These are phyloP conservation scores for Florisuga fusca DNA, from an alignment of 2,797 vertebrate genomes.

Conservation along the genomic window DNA sequence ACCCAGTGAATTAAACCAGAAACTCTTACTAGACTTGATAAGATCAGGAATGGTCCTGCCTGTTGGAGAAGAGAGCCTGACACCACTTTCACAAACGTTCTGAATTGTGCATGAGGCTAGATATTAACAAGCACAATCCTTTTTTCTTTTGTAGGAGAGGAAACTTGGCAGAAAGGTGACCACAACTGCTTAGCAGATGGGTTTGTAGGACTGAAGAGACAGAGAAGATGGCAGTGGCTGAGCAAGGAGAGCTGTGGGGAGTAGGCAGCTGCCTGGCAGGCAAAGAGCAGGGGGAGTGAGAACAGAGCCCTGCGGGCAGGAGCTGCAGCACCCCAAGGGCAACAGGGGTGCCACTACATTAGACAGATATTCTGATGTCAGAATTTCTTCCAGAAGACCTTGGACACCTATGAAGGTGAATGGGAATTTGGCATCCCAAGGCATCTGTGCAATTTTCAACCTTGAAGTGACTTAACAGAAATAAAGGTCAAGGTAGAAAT, in stretches of 20 bases:
- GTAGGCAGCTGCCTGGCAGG: neutral
- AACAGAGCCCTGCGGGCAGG: neutral
- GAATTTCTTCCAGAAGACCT: neutral
- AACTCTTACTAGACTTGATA: neutral
- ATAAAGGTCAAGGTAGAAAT: neutral
- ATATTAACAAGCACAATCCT: neutral
- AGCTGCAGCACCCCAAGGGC: neutral
- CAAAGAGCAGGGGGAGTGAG: neutral
- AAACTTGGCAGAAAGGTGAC: neutral
- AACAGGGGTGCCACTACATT: fast-evolving
- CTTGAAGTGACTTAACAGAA: neutral
- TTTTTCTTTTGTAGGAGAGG: neutral
- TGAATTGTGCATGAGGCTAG: neutral
- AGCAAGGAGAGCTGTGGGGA: neutral
- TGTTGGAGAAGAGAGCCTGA: neutral
- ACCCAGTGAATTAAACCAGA: slow-evolving; percentile 1
- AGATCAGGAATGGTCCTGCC: neutral
- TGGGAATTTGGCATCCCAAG: neutral
- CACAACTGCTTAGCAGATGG: fast-evolving
- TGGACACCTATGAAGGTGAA: neutral
- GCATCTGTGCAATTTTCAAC: neutral
- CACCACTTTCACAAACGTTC: neutral
- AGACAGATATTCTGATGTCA: neutral
- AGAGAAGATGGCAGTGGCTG: neutral
- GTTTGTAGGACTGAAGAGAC: neutral